Conservation (phyloP, 2,797 vertebrate species). For the Echeneis naucrates region DNA sequence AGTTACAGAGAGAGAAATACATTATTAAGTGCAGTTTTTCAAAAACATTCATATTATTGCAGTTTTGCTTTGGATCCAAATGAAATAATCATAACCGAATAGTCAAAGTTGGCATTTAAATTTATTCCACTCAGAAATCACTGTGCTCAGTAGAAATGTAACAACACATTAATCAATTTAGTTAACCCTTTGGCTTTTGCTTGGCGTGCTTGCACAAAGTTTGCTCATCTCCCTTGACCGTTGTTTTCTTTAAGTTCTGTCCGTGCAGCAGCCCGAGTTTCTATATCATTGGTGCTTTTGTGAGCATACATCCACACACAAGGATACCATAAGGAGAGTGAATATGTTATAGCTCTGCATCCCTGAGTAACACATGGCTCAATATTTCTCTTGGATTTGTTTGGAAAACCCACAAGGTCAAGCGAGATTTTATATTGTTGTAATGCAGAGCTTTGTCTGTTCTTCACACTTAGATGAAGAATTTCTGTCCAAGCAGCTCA, state of each 20-base stretch:
- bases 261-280: conserved; percentile 25
- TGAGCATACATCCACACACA: neutral
- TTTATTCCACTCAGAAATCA: conserved; percentile 66
- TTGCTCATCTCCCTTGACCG: conserved; percentile 29
- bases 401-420: neutral
- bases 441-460: neutral
- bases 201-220: conserved; percentile 29
- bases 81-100: conserved; percentile 66
- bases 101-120: conserved; percentile 64
- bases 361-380: conserved; percentile 2
- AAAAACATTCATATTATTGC: conserved; percentile 57
- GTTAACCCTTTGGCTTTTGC: conserved; percentile 48
- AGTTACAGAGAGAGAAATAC: conserved; percentile 60
- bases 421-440: neutral
- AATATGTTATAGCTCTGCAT: conserved; percentile 12
- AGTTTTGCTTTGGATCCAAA: conserved; percentile 54
- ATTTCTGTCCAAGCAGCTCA: neutral
- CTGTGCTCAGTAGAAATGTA: conserved; percentile 51
- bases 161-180: conserved; percentile 69
- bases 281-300: conserved; percentile 11
- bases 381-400: conserved; percentile 5
- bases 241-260: conserved; percentile 10
- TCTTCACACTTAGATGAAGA: neutral
- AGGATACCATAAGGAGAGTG: conserved; percentile 5
- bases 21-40: conserved; percentile 55